Base-by-base conservation (phyloP, 2,113 vertebrate species). In the Deroptyus accipitrinus region DNA sequence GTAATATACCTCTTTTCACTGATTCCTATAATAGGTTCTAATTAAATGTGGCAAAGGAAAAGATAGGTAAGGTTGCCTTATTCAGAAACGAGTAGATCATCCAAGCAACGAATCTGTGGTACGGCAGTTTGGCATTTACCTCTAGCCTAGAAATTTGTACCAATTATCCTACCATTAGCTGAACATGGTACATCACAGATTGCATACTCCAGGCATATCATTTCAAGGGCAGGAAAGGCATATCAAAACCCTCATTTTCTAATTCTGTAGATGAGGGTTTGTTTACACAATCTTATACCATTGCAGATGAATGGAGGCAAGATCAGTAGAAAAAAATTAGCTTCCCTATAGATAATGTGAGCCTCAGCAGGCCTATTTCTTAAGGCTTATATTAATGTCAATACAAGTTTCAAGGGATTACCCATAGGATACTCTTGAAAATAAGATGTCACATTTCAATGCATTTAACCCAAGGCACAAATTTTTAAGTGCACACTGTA, bases 301-400 rank as follows among this genome's bases (percentile, higher is more conserved):
- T 90, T 95, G 83, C 73, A 90, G 80, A 94, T 64, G 90, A 94
- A 85, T 67, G 35, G 67, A 95, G 79, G 79, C 92, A 96, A 96
- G 52, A 72, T 87, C 92, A 78, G 73, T 46, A 89, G 90, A 69
- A 88, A 95, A 95, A 97, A 95, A 31, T 51, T 81, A 88, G 51
- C 69, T 87, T 93, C 95, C 75, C 93, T 92, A 93, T 82, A 96
- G 93, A 95, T 91, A 96, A 95, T 41, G 72, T 95, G 73, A 97
- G 86, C 88, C 68, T 96, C 7, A 14, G 80, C 92, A 94, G 91
- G 81, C 94, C 83, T 95, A 96, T 97, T 96, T 97, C 92, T 96
- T 97, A 97, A 92, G 95, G 95, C 95, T 93, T 94, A 86, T 96
- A 95, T 97, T 96, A 97, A 96, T 97, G 97, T 97, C 96, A 94